A percentile compares a stretch with the other conserved stretches of the same genome.
These are phyloP conservation scores for Tichodroma muraria DNA, from an alignment of 2,113 vertebrate genomes.

Conservation along the genomic window DNA sequence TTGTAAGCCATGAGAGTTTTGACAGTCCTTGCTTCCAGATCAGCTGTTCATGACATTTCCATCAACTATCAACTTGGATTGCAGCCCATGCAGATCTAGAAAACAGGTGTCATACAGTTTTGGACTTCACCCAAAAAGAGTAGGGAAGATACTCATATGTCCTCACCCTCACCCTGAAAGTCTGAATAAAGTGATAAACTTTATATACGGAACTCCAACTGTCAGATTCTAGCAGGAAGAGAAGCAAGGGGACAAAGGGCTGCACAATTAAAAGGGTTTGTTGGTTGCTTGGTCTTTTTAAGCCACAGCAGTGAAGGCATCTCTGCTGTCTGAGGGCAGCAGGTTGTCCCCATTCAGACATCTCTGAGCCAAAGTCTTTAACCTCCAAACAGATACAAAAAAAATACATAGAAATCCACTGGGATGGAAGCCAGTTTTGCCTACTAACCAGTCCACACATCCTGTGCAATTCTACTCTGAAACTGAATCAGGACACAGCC, in stretches of 20 bases:
- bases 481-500: not conserved
- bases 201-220: not conserved
- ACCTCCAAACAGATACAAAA: not conserved
- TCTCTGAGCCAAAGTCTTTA: not conserved
- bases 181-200: not conserved
- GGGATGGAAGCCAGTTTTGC: not conserved
- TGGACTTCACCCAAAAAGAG: not conserved
- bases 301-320: not conserved
- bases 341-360: not conserved
- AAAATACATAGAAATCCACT: not conserved
- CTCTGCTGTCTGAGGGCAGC: not conserved
- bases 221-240: not conserved
- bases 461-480: not conserved
- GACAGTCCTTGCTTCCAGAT: slow-evolving; percentile 1
- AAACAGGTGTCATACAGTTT: slow-evolving; percentile 6
- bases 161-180: not conserved
- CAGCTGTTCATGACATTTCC: slow-evolving; percentile 28
- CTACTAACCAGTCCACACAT: not conserved
- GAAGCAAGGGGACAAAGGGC: not conserved
- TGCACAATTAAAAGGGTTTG: not conserved
- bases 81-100: not conserved
- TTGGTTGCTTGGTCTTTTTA: not conserved
- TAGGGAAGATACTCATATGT: not conserved
- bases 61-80: slow-evolving; percentile 1
- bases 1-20: not conserved